Evolutionary conservation across 2,797 vertebrate species (phyloP), one percentile per base, ranked within the genome.

Genomic region (Gymnoscopelus braueri): DNA sequence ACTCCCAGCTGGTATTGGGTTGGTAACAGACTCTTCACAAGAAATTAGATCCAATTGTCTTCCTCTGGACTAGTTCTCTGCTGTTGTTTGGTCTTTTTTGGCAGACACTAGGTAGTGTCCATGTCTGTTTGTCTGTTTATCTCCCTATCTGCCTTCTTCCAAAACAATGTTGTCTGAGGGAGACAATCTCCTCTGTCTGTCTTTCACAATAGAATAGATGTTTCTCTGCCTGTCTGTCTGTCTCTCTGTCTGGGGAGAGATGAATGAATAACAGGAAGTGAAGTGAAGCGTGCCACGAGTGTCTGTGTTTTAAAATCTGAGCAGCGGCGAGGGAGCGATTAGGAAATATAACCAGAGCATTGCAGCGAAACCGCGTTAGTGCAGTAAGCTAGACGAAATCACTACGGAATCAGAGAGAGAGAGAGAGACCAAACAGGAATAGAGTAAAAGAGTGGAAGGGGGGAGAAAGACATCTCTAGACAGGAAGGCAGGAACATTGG

Each of bases 81-180:
- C 86, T 74, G 75, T 85, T 81, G 87, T 87, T 77, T 57, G 81
- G 83, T 89, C 87, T 85, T 80, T 19, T 65, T 74, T 73, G 70
- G 76, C 74, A 70, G 72, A 82, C 66, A 58, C 19, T 19, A 69
- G 24, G 71, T 84, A 83, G 80, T 72, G 79, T 87, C 7, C 79
- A 80, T 82, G 82, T 76, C 79, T 70, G 47, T 68, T 54, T 62
- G 59, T 53, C 74, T 55, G 39, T 14, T 5, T n/a, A 5, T 13
- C 51, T 13, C 8, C 13, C 51, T 52, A 5, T 13, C 11, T 52
- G 5, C 47, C 26, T 29, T 29, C 26, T 29, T 29, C 26, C 26
- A 29, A 29, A 29, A 29, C 2, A 29, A 29, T 29, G 26, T 29
- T 29, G 26, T 29, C 26, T 29, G 26, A 29, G 26, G 26, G 26